Evolutionary conservation across 1,140 invertebrate genomes (phyloP), one percentile per base, ranked within the genome.

Genomic region (Arctopsyche grandis): DNA sequence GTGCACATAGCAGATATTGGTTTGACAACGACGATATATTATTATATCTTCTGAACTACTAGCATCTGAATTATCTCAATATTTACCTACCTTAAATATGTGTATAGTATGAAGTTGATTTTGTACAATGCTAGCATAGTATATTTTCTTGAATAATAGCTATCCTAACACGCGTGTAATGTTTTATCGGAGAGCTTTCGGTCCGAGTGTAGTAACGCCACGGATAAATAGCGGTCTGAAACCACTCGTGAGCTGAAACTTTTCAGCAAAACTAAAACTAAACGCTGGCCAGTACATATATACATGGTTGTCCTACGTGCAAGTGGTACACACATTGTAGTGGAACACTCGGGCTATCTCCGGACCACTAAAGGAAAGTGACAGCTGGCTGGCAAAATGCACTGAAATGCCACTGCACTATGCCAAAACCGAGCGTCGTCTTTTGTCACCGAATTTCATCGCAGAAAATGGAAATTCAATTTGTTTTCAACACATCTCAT

Each of bases 321-420:
- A 44, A 43, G 29, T 26, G 69, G 9, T 43, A 44, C 69, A 16
- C 29, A 38, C 7, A 4, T 3, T 52, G 48, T 52, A 52, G 48
- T 52, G 48, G 12, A 14, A 10, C 48, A 29, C 38, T 38, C 26
- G 10, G 7, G 10, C 16, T 38, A 26, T 70, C 22, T 70, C 26
- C 69, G 22, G 22, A 7, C 10, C 71, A 74, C n/a, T 56, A 24
- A 52, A 74, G 43, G 48, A 74, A 74, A 74, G 71, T 74, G 71
- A 74, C 71, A 74, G 24, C 71, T n/a, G 21, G 16, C 48, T 46
- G 71, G 16, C 24, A 74, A 56, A 74, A 52, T 74, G 71, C 71
- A 74, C 44, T 5, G 48, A 5, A 12, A 52, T 4, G 48, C 48
- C 12, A 52, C 12, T 52, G 16, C 48, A 14, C 48, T 52, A 4